Conservation (phyloP, 30 jellyfish, hydroid and myxozoan species). For the Aurelia sp. region DNA sequence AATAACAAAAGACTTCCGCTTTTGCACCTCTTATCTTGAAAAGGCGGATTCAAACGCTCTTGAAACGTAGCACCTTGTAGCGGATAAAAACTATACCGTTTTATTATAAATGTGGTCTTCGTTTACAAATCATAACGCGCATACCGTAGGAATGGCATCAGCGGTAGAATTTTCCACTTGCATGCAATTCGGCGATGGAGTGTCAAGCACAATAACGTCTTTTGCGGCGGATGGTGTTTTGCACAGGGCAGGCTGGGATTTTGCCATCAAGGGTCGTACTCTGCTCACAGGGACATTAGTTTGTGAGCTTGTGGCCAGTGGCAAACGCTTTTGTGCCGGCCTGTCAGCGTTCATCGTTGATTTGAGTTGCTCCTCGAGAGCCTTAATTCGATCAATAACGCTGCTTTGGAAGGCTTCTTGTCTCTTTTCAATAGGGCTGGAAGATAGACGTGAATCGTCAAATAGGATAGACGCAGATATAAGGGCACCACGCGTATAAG, state of each 20-base stretch:
- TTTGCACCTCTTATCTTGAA: no score
- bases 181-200: not conserved
- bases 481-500: not conserved
- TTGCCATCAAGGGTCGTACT: conserved; percentile 48
- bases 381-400: conserved; percentile 3
- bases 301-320: conserved; percentile 15
- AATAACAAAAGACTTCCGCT: no score
- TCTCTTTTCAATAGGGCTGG: conserved; percentile 40
- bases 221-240: conserved; percentile 42
- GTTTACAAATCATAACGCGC: no score
- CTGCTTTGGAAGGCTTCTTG: conserved; percentile 41
- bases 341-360: not conserved
- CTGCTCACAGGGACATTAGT: conserved; percentile 48
- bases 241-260: conserved; percentile 44
- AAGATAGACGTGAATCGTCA: not conserved
- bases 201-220: not conserved
- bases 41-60: no score
- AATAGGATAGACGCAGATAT: not conserved
- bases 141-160: no score
- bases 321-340: conserved; percentile 13
- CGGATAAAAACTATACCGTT: no score
- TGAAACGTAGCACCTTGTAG: no score
- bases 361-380: conserved; percentile 9
- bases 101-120: no score
- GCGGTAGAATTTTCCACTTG: no score